Conservation (phyloP, 1,140 invertebrate genomes). For the Drosophila erecta region DNA sequence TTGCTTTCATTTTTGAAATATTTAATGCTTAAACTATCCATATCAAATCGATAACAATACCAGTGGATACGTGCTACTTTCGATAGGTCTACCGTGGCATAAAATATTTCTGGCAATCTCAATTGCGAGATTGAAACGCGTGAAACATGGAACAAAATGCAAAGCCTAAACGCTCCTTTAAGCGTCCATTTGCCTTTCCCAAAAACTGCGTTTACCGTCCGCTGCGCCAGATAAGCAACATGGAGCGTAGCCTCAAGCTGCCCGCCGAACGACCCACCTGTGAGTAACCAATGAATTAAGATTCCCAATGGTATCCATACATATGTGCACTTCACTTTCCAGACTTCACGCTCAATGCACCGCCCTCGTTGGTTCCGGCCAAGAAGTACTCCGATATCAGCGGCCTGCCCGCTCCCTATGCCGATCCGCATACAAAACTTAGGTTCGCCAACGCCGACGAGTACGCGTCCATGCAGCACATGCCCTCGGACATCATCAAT, state of each 20-base stretch:
- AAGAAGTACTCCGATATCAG: slow-evolving; percentile 98
- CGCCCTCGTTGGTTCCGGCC: slow-evolving; percentile 94
- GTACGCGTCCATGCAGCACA: slow-evolving; percentile 91
- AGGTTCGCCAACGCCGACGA: slow-evolving; percentile 94
- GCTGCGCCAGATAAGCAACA: slow-evolving; percentile 63
- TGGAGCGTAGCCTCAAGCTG: slow-evolving; percentile 59
- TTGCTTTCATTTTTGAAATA: neutral
- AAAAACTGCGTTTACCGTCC: slow-evolving; percentile 67
- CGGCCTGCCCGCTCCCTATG: slow-evolving; percentile 93
- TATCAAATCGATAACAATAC: neutral
- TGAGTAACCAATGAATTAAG: slow-evolving; percentile 14
- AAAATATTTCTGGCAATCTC: neutral
- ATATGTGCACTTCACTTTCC: neutral
- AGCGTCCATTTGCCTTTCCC: slow-evolving; percentile 54
- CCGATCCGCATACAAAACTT: slow-evolving; percentile 95
- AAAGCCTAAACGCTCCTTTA: slow-evolving; percentile 56
- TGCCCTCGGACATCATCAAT: slow-evolving; percentile 95
- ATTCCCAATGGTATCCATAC: neutral
- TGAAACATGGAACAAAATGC: slow-evolving; percentile 42
- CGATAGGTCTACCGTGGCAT: neutral
- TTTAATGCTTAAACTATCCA: neutral
- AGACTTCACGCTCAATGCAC: slow-evolving; percentile 95
- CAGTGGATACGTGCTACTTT: neutral
- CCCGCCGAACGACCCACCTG: slow-evolving; percentile 50
- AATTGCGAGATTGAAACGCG: neutral